Conservation (phyloP, 2,888 invertebrate genomes). For the Eumacrocentrus americanus region DNA sequence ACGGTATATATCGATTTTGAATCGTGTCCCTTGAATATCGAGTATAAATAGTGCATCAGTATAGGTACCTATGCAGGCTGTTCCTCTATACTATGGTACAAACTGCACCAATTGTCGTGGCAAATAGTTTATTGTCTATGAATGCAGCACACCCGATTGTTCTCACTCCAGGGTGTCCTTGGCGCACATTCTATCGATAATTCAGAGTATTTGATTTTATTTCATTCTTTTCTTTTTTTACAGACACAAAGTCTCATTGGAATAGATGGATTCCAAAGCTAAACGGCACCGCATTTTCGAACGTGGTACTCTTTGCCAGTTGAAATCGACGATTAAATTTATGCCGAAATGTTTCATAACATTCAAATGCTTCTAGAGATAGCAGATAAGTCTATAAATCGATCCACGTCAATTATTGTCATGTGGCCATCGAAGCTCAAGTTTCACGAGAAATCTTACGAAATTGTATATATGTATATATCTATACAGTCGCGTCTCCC, state of each 20-base stretch:
- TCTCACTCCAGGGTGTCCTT: slow-evolving; percentile 18
- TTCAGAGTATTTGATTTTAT: slow-evolving; percentile 5
- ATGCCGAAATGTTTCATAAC: too few relatives aligned
- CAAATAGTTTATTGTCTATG: slow-evolving; percentile 41
- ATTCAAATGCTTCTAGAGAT: too few relatives aligned
- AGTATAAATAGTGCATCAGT: slow-evolving; percentile 11
- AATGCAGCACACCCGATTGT: slow-evolving; percentile 30
- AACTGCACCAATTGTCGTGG: slow-evolving; percentile 38
- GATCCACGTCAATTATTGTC: neutral
- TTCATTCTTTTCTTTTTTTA: neutral
- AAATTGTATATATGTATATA: slow-evolving; percentile 16
- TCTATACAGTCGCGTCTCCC: slow-evolving; percentile 37
- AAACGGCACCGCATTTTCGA: too few relatives aligned
- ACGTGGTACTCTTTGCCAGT: too few relatives aligned
- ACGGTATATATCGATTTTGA: slow-evolving; percentile 17
- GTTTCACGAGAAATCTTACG: slow-evolving; percentile 42
- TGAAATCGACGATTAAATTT: too few relatives aligned
- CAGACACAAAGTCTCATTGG: too few relatives aligned
- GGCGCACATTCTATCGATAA: slow-evolving; percentile 6
- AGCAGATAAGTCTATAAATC: too few relatives aligned
- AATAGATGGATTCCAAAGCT: too few relatives aligned
- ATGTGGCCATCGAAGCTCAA: neutral
- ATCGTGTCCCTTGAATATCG: slow-evolving; percentile 18
- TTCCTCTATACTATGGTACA: slow-evolving; percentile 2
- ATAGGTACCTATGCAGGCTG: too few relatives aligned